These are phyloP conservation scores for Pan paniscus DNA, from an alignment of 2,113 vertebrate genomes.

Conservation along the genomic window DNA sequence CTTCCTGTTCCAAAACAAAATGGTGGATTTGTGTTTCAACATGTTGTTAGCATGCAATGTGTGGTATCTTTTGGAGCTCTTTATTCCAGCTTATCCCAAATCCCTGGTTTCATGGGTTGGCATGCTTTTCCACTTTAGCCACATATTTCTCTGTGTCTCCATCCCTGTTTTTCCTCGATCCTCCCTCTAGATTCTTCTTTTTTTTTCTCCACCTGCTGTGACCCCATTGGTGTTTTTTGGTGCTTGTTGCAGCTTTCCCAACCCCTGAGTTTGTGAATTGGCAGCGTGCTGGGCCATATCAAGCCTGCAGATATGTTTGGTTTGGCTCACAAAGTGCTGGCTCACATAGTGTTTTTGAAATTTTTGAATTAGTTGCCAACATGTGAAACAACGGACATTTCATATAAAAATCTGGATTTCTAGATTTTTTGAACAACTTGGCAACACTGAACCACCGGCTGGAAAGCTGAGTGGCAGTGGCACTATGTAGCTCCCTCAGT, in stretches of 20 bases:
- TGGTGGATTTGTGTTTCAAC: neutral
- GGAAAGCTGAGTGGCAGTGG: neutral
- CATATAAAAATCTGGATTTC: conserved; percentile 15
- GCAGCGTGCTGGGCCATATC: neutral
- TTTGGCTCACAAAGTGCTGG: neutral
- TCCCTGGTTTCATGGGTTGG: neutral
- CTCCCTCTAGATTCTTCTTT: neutral
- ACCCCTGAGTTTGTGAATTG: neutral
- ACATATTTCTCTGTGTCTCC: neutral
- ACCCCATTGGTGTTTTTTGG: neutral
- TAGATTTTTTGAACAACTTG: neutral
- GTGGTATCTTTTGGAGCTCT: neutral
- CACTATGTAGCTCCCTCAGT: neutral
- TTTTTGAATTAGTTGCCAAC: conserved; percentile 19
- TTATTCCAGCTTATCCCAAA: neutral
- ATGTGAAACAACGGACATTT: neutral
- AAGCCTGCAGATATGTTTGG: neutral
- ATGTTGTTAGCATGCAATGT: neutral
- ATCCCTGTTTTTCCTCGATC: neutral
- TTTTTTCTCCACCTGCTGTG: neutral
- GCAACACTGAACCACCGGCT: neutral
- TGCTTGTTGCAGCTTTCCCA: neutral
- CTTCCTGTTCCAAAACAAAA: neutral
- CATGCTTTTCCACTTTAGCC: neutral
- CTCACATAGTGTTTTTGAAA: neutral